Conservation (phyloP, 2,888 invertebrate species). For the Agapostemon virescens region DNA sequence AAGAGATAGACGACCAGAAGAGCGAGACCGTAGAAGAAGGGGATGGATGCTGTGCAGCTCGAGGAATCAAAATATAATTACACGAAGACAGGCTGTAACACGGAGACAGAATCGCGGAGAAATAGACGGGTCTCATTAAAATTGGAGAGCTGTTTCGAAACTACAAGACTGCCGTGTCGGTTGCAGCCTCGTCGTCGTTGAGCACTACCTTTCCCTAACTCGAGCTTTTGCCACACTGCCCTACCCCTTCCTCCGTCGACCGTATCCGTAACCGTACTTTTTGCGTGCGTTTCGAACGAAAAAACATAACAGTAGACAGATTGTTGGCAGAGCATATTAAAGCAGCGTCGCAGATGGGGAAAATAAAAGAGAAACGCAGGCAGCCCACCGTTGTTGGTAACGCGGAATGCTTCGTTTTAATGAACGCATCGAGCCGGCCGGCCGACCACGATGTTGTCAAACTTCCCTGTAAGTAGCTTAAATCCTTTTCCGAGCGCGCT, state of each 20-base stretch:
- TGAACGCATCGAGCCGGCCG: conserved; percentile 48
- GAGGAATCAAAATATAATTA: conserved; percentile 78
- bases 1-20: conserved; percentile 47
- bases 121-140: conserved; percentile 80
- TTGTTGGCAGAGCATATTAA: conserved; percentile 46
- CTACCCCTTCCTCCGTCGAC: conserved; percentile 7
- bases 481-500: conserved; percentile 7
- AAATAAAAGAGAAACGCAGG: conserved; percentile 35
- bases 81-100: conserved; percentile 76
- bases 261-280: conserved; percentile 36
- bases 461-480: conserved; percentile 34
- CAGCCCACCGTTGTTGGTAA: conserved; percentile 41
- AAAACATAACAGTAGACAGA: conserved; percentile 44
- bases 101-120: conserved; percentile 76
- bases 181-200: conserved; percentile 73
- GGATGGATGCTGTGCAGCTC: conserved; percentile 51
- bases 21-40: conserved; percentile 11
- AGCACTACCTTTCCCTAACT: conserved; percentile 67
- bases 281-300: conserved; percentile 46
- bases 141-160: conserved; percentile 80
- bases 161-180: conserved; percentile 78
- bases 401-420: conserved; percentile 62
- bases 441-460: conserved; percentile 29
- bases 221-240: conserved; percentile 40
- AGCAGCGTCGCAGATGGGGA: conserved; percentile 36